Evolutionary conservation across 1,140 invertebrate genomes (phyloP).

Genomic region (Oryctes rhinoceros): DNA sequence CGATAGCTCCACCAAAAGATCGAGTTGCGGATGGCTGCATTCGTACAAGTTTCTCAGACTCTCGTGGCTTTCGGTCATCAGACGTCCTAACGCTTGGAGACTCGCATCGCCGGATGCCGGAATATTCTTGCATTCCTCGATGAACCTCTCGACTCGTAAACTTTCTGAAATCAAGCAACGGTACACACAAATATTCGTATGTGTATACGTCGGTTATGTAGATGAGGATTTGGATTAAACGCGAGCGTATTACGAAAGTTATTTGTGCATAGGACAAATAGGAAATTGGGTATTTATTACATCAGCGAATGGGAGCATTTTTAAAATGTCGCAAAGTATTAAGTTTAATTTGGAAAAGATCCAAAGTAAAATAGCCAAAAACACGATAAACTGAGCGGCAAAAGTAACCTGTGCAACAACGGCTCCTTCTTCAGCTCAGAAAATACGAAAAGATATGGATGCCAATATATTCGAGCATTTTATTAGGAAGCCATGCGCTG

Average conservation of each 20-base stretch:
- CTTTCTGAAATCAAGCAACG: conserved; percentile 71
- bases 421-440: no score
- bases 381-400: no score
- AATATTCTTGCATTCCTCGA: conserved; percentile 68
- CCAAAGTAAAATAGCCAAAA: no score
- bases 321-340: no score
- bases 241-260: neutral
- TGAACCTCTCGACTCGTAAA: conserved; percentile 79
- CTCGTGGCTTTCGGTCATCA: conserved; percentile 91
- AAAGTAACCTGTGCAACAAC: no score
- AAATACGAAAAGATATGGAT: no score
- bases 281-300: no score
- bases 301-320: no score
- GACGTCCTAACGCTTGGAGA: conserved; percentile 67
- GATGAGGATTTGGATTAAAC: neutral
- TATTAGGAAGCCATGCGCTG: no score
- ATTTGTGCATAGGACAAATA: no score
- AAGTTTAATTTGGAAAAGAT: no score
- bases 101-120: conserved; percentile 66
- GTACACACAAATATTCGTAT: neutral
- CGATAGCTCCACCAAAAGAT: conserved; percentile 84
- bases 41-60: conserved; percentile 90
- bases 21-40: conserved; percentile 91
- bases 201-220: neutral
- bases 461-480: no score